A percentile compares a stretch with the other conserved stretches of the same genome.
These are phyloP conservation scores for Phymastichus coffea DNA, from an alignment of 1,140 invertebrate genomes.

Conservation along the genomic window DNA sequence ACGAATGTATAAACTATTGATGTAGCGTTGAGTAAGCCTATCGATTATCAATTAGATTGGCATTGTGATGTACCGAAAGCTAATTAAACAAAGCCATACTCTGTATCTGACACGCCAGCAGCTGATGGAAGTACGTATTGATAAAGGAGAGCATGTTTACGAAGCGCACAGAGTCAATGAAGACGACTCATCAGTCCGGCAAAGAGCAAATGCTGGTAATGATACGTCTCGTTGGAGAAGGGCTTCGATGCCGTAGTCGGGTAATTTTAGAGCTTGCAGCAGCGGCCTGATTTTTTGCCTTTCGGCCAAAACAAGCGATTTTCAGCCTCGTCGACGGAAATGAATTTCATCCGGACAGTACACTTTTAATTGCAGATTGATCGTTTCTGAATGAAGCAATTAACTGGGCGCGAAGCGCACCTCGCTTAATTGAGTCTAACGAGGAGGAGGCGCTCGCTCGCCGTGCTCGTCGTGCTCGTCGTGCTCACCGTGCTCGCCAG, in stretches of 20 bases:
- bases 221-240: slow-evolving; percentile 35
- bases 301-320: no score
- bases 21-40: no score
- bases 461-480: no score
- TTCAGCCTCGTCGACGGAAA: slow-evolving; percentile 8
- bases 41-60: no score
- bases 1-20: no score
- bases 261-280: not conserved
- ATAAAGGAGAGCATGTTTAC: not conserved
- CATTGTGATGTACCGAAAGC: no score
- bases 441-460: not conserved
- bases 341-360: slow-evolving; percentile 34
- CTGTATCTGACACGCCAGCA: no score
- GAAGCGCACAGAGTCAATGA: not conserved
- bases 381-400: slow-evolving; percentile 50
- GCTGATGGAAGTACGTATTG: no score
- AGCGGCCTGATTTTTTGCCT: not conserved
- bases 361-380: slow-evolving; percentile 47
- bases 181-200: slow-evolving; percentile 2
- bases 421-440: slow-evolving; percentile 2
- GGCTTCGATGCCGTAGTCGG: slow-evolving; percentile 8
- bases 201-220: slow-evolving; percentile 31
- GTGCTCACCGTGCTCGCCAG: no score
- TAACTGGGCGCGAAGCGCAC: slow-evolving; percentile 31
- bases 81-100: no score